Evolutionary conservation across 2,113 vertebrate species (phyloP).

Genomic region (Forbesichthys papilliferus): DNA sequence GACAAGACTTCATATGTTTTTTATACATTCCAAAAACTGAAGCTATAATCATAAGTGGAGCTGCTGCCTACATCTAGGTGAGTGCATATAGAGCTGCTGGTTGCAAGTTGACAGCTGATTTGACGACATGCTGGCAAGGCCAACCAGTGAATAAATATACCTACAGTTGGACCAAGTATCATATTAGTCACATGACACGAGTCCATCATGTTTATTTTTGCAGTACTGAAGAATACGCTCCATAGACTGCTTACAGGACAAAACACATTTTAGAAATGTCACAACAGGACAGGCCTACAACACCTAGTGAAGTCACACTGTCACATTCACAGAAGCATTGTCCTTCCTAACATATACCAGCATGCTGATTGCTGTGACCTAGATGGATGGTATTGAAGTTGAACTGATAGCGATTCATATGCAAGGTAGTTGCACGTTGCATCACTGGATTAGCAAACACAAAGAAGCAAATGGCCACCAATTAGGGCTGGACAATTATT

Average conservation of each 20-base stretch:
- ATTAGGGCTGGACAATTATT: conserved; percentile 41
- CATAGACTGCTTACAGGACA: no score
- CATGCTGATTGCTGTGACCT: conserved; percentile 22
- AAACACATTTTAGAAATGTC: no score
- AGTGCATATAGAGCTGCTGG: conserved; percentile 28
- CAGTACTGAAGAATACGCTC: no score
- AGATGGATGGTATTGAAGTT: conserved; percentile 40
- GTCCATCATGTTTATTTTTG: not conserved
- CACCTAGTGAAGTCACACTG: not conserved
- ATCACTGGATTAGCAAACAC: conserved; percentile 53
- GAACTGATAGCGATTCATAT: conserved; percentile 42
- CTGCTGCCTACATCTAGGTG: not conserved
- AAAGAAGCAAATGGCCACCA: conserved; percentile 47
- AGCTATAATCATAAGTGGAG: no score
- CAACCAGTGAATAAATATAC: conserved; percentile 27
- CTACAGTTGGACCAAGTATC: conserved; percentile 40
- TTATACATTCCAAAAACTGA: no score
- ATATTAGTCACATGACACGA: conserved; percentile 24
- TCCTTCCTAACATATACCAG: conserved; percentile 15
- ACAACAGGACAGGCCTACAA: not conserved
- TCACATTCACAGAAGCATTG: conserved; percentile 22
- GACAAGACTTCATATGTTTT: no score
- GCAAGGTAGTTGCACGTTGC: conserved; percentile 30
- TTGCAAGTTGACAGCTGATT: conserved; percentile 41
- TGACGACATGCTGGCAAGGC: conserved; percentile 8